Conservation (phyloP, 2,888 invertebrate species). For the Cacoxenus indagator region DNA sequence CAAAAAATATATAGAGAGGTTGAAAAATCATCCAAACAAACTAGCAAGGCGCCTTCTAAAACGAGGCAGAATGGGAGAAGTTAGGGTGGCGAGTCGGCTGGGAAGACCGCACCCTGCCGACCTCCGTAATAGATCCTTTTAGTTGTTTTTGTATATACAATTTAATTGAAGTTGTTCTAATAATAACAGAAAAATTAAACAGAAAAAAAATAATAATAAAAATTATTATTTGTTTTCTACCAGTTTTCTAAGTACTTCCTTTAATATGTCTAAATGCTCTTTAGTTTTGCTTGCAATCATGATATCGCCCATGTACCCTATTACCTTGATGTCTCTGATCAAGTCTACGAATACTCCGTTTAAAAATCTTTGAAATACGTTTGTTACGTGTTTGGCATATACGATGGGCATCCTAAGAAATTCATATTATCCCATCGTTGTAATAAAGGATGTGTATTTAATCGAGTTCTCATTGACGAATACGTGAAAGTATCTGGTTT, state of each 20-base stretch:
- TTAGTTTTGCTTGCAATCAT: slow-evolving; percentile 40
- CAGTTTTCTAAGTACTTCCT: slow-evolving; percentile 38
- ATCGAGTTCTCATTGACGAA: slow-evolving; percentile 24
- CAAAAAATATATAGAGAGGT: too few relatives aligned
- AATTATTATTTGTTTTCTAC: slow-evolving; percentile 32
- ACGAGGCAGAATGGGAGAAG: too few relatives aligned
- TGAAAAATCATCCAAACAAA: too few relatives aligned
- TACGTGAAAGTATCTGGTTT: slow-evolving; percentile 31
- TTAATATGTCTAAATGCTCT: slow-evolving; percentile 36
- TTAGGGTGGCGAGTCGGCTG: too few relatives aligned
- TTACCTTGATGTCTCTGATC: slow-evolving; percentile 30
- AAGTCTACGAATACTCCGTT: slow-evolving; percentile 34
- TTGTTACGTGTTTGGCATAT: slow-evolving; percentile 37
- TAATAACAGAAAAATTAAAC: too few relatives aligned
- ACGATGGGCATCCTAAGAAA: too few relatives aligned
- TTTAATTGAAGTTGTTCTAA: too few relatives aligned
- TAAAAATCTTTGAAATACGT: slow-evolving; percentile 33
- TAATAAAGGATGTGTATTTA: slow-evolving; percentile 29
- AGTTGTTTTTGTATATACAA: too few relatives aligned
- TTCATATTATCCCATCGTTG: background rate
- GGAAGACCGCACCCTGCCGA: too few relatives aligned
- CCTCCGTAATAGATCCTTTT: too few relatives aligned
- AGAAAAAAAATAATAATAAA: too few relatives aligned
- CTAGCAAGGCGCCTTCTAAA: too few relatives aligned
- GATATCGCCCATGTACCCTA: slow-evolving; percentile 49